Base-by-base conservation (phyloP, 92 coral and sea anemone genomes). In the Phenganax stokvisi region DNA sequence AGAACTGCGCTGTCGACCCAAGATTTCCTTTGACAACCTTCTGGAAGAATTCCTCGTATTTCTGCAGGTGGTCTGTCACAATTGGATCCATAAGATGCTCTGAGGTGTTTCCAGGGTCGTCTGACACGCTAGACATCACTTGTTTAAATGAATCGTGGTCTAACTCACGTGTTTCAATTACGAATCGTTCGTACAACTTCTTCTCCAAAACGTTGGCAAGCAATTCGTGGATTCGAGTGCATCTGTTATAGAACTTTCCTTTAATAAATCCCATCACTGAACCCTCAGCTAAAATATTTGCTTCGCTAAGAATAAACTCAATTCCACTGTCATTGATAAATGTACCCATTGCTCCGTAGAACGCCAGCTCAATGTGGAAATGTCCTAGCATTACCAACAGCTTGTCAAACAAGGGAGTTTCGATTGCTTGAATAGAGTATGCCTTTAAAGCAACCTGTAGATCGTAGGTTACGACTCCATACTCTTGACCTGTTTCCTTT, bases 1-100 rank as follows among this genome's bases (percentile, higher is more conserved):
- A 75, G 47, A 75, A 54, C 62, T 75, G 60, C 52, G 80, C 80
- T 27, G 80, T 75, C 54, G 68, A 77, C 25, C 81, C 72, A 1
- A 66, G 72, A 9, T 15, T 66, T 66, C 72, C 72, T 0, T 66
- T 17, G 72, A 66, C 51, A 13, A 66, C 72, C 47, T 30, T 8
- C 16, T 66, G 72, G 72, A 66, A 66, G 52, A 66, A 66, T 8
- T 66, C 72, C 16, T 66, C 51, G 52, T 66, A 66, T 66, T 66
- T 66, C 51, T 66, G 72, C 72, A 66, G 51, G 51, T 47, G 58
- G 13, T 16, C 72, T 12, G 72, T 66, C 16, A 66, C 72, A 27
- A 66, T 15, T 66, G 72, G 72, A 66, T 66, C 72, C 72, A 2
- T 25, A 9, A 66, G 51, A 51, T 20, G 72, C 37, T 27, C 72